Conservation (phyloP, 2,888 invertebrate genomes). For the Amiota mariae region DNA sequence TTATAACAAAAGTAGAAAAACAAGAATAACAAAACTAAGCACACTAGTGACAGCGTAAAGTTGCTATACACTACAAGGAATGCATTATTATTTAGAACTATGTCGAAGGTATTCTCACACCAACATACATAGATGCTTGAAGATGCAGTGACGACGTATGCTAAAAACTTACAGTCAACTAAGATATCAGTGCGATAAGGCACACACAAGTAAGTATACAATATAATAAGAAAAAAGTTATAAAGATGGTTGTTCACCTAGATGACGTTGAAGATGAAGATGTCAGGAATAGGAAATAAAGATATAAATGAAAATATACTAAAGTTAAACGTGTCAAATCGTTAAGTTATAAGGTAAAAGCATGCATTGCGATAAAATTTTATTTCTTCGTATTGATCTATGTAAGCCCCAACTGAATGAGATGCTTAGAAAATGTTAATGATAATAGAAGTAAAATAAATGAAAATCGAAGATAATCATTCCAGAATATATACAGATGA, state of each 20-base stretch:
- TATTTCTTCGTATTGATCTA: too few relatives aligned
- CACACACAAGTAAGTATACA: slow-evolving; percentile 27
- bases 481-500: not conserved
- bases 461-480: not conserved
- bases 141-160: too few relatives aligned
- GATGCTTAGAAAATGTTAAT: too few relatives aligned
- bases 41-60: slow-evolving; percentile 7
- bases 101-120: slow-evolving; percentile 16
- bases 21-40: not conserved
- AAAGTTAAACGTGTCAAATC: too few relatives aligned
- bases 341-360: too few relatives aligned
- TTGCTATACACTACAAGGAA: slow-evolving; percentile 37
- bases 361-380: too few relatives aligned
- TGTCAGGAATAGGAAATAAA: too few relatives aligned
- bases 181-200: slow-evolving; percentile 58
- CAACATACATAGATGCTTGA: not conserved
- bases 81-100: slow-evolving; percentile 53
- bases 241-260: too few relatives aligned
- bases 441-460: not conserved
- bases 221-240: too few relatives aligned
- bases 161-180: not conserved
- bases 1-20: not conserved
- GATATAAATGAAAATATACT: too few relatives aligned
- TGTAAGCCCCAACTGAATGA: too few relatives aligned
- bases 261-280: too few relatives aligned